Evolutionary conservation across 2,888 invertebrate species (phyloP), one percentile per base, ranked within the genome.

Genomic region (Athrips mouffetella): DNA sequence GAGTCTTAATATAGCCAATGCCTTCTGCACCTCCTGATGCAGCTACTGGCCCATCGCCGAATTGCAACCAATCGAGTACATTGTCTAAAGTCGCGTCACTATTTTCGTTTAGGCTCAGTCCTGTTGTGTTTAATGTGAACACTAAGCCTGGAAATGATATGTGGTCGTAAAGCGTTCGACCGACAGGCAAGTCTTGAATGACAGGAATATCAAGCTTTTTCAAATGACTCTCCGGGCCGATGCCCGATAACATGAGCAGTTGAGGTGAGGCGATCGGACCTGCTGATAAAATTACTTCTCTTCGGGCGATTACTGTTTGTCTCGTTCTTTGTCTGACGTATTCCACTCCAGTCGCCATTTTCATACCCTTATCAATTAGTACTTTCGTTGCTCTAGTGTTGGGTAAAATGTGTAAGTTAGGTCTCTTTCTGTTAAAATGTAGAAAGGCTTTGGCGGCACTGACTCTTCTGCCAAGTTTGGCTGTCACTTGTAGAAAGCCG

Each of bases 211-310:
- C 87, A 33, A 85, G 65, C 48, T 83, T 76, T 21, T 73, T 67
- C 2, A 92, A 80, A 56, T 92, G 91, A 39, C 89, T 75, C n/a
- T 78, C 80, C 0, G 91, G 92, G 1, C 92, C 92, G 6, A 94
- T 76, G 1, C 94, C 95, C 0, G 94, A 94, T 13, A 95, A 71
- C 94, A 96, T 94, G 4, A 96, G 88, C 6, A 97, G 72, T 66
- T 96, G 96, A 0, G 96, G 95, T 0, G 93, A 91, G 59, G 94
- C 94, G 49, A 96, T 92, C 0, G 95, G 91, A 0, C 96, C 96
- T 1, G 92, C 94, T 7, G 93, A 91, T 2, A 95, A 54, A 48
- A 96, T 92, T 0, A 96, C 91, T 76, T 94, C 94, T 60, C 89
- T 91, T 35, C 88, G 80, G 0, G 92, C 93, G 48, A 63, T 67